A percentile compares a stretch with the other conserved stretches of the same genome.
Evolutionary conservation across 2,888 invertebrate species (phyloP).

Genomic region (Drosophila niveifrons): DNA sequence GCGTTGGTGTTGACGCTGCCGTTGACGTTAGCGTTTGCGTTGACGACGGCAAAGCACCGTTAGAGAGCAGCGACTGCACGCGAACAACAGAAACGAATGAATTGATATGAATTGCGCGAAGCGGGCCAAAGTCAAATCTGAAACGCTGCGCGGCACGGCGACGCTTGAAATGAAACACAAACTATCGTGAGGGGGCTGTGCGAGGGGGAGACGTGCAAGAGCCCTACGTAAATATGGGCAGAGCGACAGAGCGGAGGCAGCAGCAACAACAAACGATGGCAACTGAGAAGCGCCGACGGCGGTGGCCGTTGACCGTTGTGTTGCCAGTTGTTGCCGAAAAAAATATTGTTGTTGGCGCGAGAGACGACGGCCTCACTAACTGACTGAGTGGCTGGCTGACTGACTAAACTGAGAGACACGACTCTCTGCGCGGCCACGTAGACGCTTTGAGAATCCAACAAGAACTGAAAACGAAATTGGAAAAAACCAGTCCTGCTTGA

Average conservation of each 20-base stretch:
- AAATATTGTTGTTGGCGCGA: constrained; percentile 17
- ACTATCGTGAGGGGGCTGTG: neutral
- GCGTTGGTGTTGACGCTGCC: constrained; percentile 23
- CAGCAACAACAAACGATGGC: constrained; percentile 40
- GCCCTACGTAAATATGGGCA: constrained; percentile 18
- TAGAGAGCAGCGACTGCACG: constrained; percentile 75
- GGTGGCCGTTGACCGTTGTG: constrained; percentile 40
- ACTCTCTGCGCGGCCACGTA: constrained; percentile 71
- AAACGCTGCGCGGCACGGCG: constrained; percentile 30
- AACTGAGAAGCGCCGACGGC: constrained; percentile 57
- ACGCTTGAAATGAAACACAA: constrained; percentile 73
- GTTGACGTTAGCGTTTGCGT: constrained; percentile 38
- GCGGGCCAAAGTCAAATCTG: constrained; percentile 57
- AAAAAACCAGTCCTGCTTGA: constrained; percentile 84
- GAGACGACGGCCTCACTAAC: constrained; percentile 1
- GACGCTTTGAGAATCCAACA: constrained; percentile 85
- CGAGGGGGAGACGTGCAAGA: neutral
- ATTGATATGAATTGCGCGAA: constrained; percentile 51
- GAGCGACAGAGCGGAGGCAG: constrained; percentile 11
- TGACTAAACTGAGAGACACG: neutral
- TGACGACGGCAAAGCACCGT: constrained; percentile 64
- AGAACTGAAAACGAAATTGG: constrained; percentile 85
- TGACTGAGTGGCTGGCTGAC: constrained; percentile 2
- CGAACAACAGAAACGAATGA: constrained; percentile 72
- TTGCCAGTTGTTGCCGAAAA: constrained; percentile 51